Evolutionary conservation across 1,140 invertebrate species (phyloP).

Genomic region (Halictus rubicundus): DNA sequence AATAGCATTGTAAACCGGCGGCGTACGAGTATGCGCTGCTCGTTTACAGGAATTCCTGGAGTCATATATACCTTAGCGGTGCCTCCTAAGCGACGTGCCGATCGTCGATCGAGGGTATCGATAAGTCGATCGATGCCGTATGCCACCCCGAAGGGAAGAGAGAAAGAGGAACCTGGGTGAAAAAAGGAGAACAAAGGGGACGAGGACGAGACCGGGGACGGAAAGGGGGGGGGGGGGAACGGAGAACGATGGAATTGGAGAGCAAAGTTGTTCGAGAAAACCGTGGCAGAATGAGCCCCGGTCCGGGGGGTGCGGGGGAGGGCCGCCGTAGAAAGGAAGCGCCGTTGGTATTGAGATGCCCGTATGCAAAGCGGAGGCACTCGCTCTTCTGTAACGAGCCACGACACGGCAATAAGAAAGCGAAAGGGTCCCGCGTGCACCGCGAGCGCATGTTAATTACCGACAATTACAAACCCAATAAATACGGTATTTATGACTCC

Average conservation of each 20-base stretch:
- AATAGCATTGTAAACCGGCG: slow-evolving; percentile 43
- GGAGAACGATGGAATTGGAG: slow-evolving; percentile 7
- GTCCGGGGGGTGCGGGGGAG: too few relatives aligned
- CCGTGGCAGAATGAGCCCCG: background rate
- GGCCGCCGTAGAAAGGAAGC: slow-evolving; percentile 9
- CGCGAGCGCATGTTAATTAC: slow-evolving; percentile 67
- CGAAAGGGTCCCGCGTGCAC: slow-evolving; percentile 52
- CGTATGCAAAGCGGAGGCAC: slow-evolving; percentile 63
- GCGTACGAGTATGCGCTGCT: slow-evolving; percentile 27
- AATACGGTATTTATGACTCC: slow-evolving; percentile 65
- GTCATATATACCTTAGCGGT: slow-evolving; percentile 42
- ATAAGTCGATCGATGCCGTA: slow-evolving; percentile 49
- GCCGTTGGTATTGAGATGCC: slow-evolving; percentile 61
- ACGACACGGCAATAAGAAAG: slow-evolving; percentile 65
- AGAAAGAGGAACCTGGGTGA: background rate
- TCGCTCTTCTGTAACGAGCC: slow-evolving; percentile 60
- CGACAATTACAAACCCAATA: slow-evolving; percentile 69
- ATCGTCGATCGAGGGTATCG: slow-evolving; percentile 43
- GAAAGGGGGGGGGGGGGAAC: background rate
- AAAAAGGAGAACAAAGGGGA: background rate
- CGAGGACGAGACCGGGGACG: background rate
- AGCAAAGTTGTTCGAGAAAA: slow-evolving; percentile 8
- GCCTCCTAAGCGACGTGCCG: slow-evolving; percentile 35
- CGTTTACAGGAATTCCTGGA: slow-evolving; percentile 47
- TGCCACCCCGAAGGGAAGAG: slow-evolving; percentile 19